These are phyloP conservation scores for Drosophila seguyi DNA, from an alignment of 1,140 invertebrate genomes.

Conservation along the genomic window DNA sequence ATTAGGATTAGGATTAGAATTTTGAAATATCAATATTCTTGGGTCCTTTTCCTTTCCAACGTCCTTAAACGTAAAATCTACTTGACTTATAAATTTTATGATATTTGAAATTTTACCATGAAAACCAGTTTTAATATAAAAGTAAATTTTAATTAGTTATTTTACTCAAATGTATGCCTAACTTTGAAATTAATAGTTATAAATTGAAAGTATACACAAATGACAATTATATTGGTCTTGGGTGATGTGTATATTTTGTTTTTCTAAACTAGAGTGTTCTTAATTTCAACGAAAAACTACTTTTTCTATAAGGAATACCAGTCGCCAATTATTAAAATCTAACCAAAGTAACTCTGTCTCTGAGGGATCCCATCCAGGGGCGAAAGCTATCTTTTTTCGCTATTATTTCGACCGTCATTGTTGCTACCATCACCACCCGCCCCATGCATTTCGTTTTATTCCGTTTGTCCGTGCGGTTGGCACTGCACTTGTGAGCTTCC, in stretches of 20 bases:
- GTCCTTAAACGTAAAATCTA: no score
- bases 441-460: constrained; percentile 6
- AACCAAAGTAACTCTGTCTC: not conserved
- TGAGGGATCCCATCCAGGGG: not conserved
- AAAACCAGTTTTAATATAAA: no score
- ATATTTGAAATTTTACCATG: no score
- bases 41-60: no score
- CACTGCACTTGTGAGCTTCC: constrained; percentile 60
- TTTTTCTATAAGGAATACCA: not conserved
- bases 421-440: not conserved
- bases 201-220: no score
- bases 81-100: no score
- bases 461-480: constrained; percentile 50
- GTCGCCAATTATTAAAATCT: not conserved
- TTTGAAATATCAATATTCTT: not conserved
- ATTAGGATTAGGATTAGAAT: not conserved
- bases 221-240: no score
- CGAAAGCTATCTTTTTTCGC: not conserved
- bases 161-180: no score
- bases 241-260: no score
- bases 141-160: no score
- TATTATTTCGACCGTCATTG: constrained; percentile 4
- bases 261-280: not conserved
- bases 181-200: no score
- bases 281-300: no score